A percentile compares a stretch with the other conserved stretches of the same genome.
Conservation (phyloP, 2,113 vertebrate species). For the Psilopogon haemacephalus region DNA sequence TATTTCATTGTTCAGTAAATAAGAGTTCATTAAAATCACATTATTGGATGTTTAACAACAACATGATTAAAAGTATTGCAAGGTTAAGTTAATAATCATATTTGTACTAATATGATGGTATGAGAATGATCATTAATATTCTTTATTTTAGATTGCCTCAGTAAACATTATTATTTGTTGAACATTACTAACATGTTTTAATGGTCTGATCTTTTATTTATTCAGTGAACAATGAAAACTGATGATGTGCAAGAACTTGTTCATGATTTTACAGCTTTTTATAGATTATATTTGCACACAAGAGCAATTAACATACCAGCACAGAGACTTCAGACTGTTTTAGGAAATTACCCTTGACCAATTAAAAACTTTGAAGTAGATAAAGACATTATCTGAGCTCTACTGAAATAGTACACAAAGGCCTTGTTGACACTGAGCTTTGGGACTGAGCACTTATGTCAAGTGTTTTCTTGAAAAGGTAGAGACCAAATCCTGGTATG, state of each 20-base stretch:
- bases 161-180: neutral
- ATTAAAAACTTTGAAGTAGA: neutral
- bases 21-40: slow-evolving; percentile 43
- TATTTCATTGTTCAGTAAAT: slow-evolving; percentile 26
- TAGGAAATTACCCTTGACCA: neutral
- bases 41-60: slow-evolving; percentile 30
- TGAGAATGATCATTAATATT: slow-evolving; percentile 5
- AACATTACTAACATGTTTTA: neutral
- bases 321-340: neutral
- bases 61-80: neutral
- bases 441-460: neutral
- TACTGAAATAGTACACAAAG: rapidly evolving
- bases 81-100: slow-evolving; percentile 10
- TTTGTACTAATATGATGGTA: neutral
- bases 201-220: slow-evolving; percentile 27
- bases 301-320: neutral
- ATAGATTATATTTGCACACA: neutral
- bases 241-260: slow-evolving; percentile 1
- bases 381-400: neutral
- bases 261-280: neutral
- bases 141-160: slow-evolving; percentile 14
- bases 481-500: no score
- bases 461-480: neutral
- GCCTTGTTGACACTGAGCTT: neutral
- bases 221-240: slow-evolving; percentile 20